Evolutionary conservation across 2,888 invertebrate genomes (phyloP).

Genomic region (Aphodius sticticus): DNA sequence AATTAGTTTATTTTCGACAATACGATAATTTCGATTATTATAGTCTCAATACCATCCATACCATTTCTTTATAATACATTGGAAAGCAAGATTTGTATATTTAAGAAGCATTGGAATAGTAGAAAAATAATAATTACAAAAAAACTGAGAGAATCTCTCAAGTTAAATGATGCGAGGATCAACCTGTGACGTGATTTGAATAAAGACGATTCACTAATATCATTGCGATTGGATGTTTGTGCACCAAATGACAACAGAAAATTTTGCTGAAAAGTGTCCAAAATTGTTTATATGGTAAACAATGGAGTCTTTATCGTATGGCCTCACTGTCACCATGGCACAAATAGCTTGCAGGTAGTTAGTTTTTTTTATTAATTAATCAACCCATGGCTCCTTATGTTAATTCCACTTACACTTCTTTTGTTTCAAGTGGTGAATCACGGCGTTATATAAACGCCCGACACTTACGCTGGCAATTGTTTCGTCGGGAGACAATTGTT

Average conservation of each 20-base stretch:
- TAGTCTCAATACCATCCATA: not conserved
- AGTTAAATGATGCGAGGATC: too few species aligned
- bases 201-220: too few species aligned
- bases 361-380: not conserved
- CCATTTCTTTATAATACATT: not conserved
- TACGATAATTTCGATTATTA: not conserved
- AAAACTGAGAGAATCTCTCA: too few species aligned
- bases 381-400: not conserved
- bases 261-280: too few species aligned
- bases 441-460: conserved; percentile 48
- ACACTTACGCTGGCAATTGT: conserved; percentile 32
- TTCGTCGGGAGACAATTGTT: conserved; percentile 18
- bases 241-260: too few species aligned
- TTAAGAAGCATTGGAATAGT: not conserved
- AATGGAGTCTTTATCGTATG: too few species aligned
- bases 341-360: too few species aligned
- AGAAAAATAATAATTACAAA: too few species aligned
- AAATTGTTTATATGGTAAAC: not conserved
- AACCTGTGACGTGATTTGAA: too few species aligned
- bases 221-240: too few species aligned
- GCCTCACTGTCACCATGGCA: too few species aligned
- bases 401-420: conserved; percentile 45
- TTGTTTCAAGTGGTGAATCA: conserved; percentile 45
- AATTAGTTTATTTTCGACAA: not conserved
- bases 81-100: not conserved